Evolutionary conservation across 2,888 invertebrate species (phyloP).

Genomic region (Eucera pruinosa): DNA sequence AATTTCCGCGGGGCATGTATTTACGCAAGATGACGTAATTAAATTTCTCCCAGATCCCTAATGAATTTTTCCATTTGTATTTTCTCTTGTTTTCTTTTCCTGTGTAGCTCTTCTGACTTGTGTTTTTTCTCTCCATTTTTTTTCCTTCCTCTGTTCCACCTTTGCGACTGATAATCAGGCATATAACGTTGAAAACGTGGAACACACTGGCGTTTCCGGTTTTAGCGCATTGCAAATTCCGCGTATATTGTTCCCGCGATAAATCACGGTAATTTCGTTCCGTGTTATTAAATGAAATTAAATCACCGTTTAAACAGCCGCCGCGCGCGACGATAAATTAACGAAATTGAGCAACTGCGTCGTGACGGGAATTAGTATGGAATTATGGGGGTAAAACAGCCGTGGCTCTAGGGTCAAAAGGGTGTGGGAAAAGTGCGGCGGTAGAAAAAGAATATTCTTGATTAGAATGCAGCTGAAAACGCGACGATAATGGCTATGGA

Average conservation of each 20-base stretch:
- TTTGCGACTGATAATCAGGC: neutral
- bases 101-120: too few species aligned
- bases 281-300: slow-evolving; percentile 60
- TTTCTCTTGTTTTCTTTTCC: neutral
- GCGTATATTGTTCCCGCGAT: slow-evolving; percentile 25
- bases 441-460: neutral
- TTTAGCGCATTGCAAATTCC: slow-evolving; percentile 15
- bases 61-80: neutral
- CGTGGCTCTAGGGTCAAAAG: neutral
- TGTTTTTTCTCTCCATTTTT: neutral
- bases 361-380: slow-evolving; percentile 46
- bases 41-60: slow-evolving; percentile 15
- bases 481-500: neutral
- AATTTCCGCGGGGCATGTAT: slow-evolving; percentile 34
- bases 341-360: slow-evolving; percentile 51
- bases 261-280: slow-evolving; percentile 57
- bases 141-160: too few species aligned
- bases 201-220: slow-evolving; percentile 14
- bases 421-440: too few species aligned
- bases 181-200: slow-evolving; percentile 13
- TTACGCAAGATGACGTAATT: slow-evolving; percentile 41
- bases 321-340: slow-evolving; percentile 47
- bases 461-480: slow-evolving; percentile 13
- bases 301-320: slow-evolving; percentile 55
- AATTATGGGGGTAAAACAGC: slow-evolving; percentile 29